Evolutionary conservation across 2,888 invertebrate species (phyloP), one percentile per base, ranked within the genome.

Genomic region (Parthenolecanium corni): DNA sequence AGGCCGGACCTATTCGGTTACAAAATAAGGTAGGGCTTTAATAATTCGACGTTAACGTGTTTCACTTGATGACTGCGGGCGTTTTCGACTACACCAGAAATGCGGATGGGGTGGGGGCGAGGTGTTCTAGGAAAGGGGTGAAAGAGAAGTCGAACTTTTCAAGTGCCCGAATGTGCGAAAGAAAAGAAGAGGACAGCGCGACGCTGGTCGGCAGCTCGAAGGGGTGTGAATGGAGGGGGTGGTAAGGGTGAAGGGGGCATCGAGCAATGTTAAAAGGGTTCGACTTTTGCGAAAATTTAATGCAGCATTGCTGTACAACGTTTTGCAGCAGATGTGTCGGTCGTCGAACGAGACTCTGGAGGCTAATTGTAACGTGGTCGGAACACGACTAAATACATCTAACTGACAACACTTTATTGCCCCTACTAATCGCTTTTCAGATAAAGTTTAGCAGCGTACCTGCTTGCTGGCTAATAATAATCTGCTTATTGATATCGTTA

Each of bases 11-110:
- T 9, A 31, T 31, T 6, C 9, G 9, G 31, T 31, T 31, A 31
- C 31, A 42, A 42, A 20, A 23, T 49, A 49, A 25, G n/a, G 36
- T 31, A 49, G 51, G 31, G 61, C 51, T 61, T 61, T 61, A 51
- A 61, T 61, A 61, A 61, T 61, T 38, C 51, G 61, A 61, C 61
- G 40, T 61, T 61, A 61, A 61, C 61, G 61, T 49, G 61, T 61
- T 61, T 51, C 47, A 61, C 51, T 61, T 40, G 61, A 61, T 61
- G 61, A 61, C 61, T 51, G 61, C 49, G 49, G 51, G 61, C 61
- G 49, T 49, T 61, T 61, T 31, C 47, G 40, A 16, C 25, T 46
- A 46, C 25, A 18, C 18, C 40, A 23, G 38, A 40, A 54, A 40
- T 54, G n/a, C 24, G 40, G 42, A 12, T 54, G 53, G 38, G 4